These are phyloP conservation scores for Lytechinus pictus DNA, from an alignment of 35 echinoderm and acorn worm genomes.

Conservation along the genomic window DNA sequence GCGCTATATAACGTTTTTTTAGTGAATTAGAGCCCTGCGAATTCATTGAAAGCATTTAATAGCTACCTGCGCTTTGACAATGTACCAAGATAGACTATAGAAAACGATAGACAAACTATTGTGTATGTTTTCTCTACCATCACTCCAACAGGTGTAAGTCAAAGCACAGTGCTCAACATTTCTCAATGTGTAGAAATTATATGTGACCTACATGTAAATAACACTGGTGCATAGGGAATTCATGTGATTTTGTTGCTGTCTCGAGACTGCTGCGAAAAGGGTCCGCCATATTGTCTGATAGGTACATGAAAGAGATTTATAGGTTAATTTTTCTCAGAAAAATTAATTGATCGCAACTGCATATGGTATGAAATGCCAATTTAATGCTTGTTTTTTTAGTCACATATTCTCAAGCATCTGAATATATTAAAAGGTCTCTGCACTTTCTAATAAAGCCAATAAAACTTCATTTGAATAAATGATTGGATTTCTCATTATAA, in stretches of 20 bases:
- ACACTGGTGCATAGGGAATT: not conserved
- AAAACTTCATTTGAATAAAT: no score
- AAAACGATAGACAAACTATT: not conserved
- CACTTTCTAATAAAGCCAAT: no score
- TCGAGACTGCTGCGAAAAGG: not conserved
- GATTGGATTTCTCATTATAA: no score
- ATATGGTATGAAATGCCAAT: no score
- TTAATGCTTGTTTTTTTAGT: no score
- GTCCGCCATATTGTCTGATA: not conserved
- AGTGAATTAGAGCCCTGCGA: not conserved
- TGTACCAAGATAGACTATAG: not conserved
- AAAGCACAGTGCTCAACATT: not conserved
- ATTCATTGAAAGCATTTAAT: not conserved
- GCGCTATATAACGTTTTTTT: not conserved
- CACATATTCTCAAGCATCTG: no score
- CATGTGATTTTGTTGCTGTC: not conserved
- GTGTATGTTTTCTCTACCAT: not conserved
- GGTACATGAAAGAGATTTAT: not conserved
- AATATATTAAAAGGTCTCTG: no score
- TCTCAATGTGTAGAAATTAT: not conserved
- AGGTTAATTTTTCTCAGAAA: no score
- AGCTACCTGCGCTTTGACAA: not conserved
- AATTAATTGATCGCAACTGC: no score
- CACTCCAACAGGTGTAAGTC: not conserved
- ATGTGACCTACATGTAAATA: not conserved